Evolutionary conservation across 2,113 vertebrate genomes (phyloP), one percentile per base, ranked within the genome.

Genomic region (Petaurus breviceps): DNA sequence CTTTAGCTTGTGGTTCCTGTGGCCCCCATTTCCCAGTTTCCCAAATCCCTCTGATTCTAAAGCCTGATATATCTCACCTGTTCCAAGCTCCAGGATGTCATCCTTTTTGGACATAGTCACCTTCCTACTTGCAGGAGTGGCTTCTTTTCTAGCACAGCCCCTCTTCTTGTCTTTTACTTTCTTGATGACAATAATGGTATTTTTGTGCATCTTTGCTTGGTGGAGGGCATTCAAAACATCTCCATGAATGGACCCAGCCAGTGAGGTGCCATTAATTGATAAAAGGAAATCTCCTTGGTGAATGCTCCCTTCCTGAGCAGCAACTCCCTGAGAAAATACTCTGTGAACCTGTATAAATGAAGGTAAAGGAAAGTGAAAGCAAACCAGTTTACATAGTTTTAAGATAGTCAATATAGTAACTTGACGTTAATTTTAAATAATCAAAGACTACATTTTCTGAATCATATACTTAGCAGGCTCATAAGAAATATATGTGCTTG

Each of bases 251-350:
- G 98, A 99, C 51, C 98, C 99, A 0, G 98, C 97, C 91, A 99
- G 93, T 51, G 98, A 98, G 55, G 96, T 97, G 43, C 99, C 99
- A 51, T 99, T 99, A 97, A 99, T 98, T 1, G 99, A 99, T 57
- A 99, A 93, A 96, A 99, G 98, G 95, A 98, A 90, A 98, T 99
- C 99, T 54, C 99, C 99, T 90, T 98, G 98, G 97, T 98, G 98
- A 96, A 99, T 98, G 50, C 99, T 99, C 51, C 99, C 99, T 98
- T 99, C 99, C 91, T 99, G 98, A 95, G 98, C 98, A 46, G 99
- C 99, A 11, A 98, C 98, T 77, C 99, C 99, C 98, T 99, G 99
- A 94, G 98, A 98, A 98, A 99, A 99, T 90, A 99, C 99, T 93
- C 99, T 99, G 98, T 99, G 99, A 61, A 99, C 99, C 99, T 99